Percentiles rank a stretch among this genome's conserved stretches.
Conservation (phyloP, 2,888 invertebrate genomes). For the Drosophila yooni region DNA sequence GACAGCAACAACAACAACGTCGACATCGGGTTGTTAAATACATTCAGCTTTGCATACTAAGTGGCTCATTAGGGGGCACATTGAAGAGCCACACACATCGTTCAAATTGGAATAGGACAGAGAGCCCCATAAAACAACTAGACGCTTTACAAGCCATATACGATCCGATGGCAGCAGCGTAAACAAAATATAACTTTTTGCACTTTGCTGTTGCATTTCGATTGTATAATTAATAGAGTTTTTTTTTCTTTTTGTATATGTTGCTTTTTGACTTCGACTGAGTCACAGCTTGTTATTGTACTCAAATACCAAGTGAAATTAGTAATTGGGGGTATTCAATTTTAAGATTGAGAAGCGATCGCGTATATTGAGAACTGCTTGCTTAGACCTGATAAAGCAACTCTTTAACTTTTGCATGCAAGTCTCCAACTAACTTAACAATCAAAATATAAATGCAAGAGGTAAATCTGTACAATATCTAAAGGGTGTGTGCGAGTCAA, state of each 20-base stretch:
- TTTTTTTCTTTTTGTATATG: slow-evolving; percentile 7
- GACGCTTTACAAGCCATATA: slow-evolving; percentile 47
- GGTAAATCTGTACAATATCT: background rate
- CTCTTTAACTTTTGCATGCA: background rate
- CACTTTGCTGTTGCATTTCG: slow-evolving; percentile 67
- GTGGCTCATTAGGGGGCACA: slow-evolving; percentile 67
- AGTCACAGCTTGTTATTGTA: slow-evolving; percentile 22
- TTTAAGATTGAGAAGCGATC: background rate
- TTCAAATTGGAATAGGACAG: slow-evolving; percentile 13
- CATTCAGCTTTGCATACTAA: slow-evolving; percentile 68
- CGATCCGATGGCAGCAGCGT: slow-evolving; percentile 38
- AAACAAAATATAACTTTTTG: slow-evolving; percentile 59
- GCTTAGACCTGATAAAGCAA: background rate
- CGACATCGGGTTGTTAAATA: slow-evolving; percentile 39
- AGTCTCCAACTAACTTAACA: background rate
- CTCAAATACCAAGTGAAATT: slow-evolving; percentile 3
- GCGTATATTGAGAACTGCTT: background rate
- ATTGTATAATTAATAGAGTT: slow-evolving; percentile 59
- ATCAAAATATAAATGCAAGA: background rate
- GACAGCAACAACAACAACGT: slow-evolving; percentile 32
- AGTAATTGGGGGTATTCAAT: background rate
- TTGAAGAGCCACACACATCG: slow-evolving; percentile 68
- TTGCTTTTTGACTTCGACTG: slow-evolving; percentile 11
- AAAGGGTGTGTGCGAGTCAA: slow-evolving; percentile 1
- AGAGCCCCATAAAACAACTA: slow-evolving; percentile 57